Evolutionary conservation across 2,888 invertebrate genomes (phyloP), one percentile per base, ranked within the genome.

Genomic region (Caenorhabditis angaria): DNA sequence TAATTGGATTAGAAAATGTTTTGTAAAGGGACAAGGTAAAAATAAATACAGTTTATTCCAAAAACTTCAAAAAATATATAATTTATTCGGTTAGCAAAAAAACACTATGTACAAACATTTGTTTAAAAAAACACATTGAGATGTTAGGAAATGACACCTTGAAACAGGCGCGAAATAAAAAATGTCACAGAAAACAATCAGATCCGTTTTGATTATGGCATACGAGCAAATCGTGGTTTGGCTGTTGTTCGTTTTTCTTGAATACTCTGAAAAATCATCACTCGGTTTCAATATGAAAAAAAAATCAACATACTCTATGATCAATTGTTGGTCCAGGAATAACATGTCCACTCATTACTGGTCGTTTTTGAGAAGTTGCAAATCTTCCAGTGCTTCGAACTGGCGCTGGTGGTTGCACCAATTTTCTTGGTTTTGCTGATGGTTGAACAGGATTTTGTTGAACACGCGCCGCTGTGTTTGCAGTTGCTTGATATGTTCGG

Each of bases 161-260:
- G 3, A 14, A 41, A 3, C 18, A 41, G 41, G 41, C 41, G 41
- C n/a, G n/a, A n/a, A n/a, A n/a, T n/a, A 14, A 41, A 41, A 41
- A 41, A 12, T 41, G 41, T 41, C 41, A 41, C 18, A 41, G 41
- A 10, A 41, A 41, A 41, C 41, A 41, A 41, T 41, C 6, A 41
- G 41, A 41, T 41, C 41, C 41, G 41, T 14, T 41, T 41, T 14
- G 41, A 10, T 41, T 41, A 41, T 41, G 41, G 41, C 41, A 41
- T 41, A 18, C 41, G 41, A 41, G 18, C 41, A 41, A 18, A 12
- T 41, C 41, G 6, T 41, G 70, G 70, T 20, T 65, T 70, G 0
- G 70, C 62, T 12, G 70, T 70, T 35, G 70, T 70, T 50, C 70
- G 41, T 29, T 65, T 70, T 5, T 70, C 70, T 4, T 61, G 47